Base-by-base conservation (phyloP, 2,797 vertebrate species). In the Liparis tanakae region DNA sequence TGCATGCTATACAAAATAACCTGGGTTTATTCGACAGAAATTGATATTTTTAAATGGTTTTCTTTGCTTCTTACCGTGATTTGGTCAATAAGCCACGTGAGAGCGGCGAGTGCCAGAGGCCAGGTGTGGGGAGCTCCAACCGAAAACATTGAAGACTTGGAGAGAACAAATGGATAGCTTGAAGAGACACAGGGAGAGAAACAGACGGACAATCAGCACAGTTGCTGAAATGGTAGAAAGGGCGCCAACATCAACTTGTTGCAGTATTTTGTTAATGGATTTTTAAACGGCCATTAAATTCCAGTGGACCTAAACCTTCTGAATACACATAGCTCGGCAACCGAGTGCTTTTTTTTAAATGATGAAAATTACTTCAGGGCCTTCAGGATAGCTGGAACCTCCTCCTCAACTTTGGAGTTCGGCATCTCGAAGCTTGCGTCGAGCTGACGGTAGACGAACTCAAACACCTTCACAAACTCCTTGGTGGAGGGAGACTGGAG, bases 51-150 rank as follows among this genome's bases (percentile, higher is more conserved):
- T 48, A 37, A 54, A 1, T 15, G 1, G n/a, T n/a, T 5, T 34
- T 3, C 30, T 34, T 72, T 64, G 33, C 43, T 20, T 66, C 85
- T 87, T 93, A 99, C 98, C 96, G 97, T 98, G 71, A 97, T 91
- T 44, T 91, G 95, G 83, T 99, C 97, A 79, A 95, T 98, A n/a
- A 99, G 90, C 98, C 98, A 99, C 82, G 97, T 89, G 72, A 99
- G 94, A 78, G 97, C 95, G 57, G 95, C 94, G 57, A 99, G 95
- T 5, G 97, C 97, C 92, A 97, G 97, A 71, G 98, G 98, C 98
- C 98, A 99, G 0, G 97, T 99, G 76, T 99, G 98, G 15, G 98
- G 98, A 41, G 98, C 98, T 58, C 98, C 98, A 17, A 99, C 97
- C 0, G 97, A 99, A 82, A 97, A 99, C 96, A 99, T 97, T 39